Evolutionary conservation across 2,113 vertebrate genomes (phyloP), one percentile per base, ranked within the genome.

Genomic region (Bufo gargarizans): DNA sequence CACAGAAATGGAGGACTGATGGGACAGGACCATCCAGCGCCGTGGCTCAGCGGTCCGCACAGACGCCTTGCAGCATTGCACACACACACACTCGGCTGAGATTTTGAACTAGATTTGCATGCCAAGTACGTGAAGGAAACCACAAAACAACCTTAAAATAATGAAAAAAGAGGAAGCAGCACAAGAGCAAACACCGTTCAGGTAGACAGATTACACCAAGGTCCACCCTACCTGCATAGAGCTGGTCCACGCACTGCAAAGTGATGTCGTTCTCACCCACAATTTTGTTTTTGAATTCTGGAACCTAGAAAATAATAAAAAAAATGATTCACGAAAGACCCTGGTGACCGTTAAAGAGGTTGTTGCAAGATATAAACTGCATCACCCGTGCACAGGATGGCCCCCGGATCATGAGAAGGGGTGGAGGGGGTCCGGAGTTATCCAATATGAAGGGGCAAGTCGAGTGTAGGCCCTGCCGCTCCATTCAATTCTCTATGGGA

Each of bases 201-300:
- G 47, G 19, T 19, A n/a, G 22, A 22, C 49, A 4, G 13, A 72
- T 12, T 11, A 2, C 16, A 47, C 33, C 2, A 6, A 3, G n/a
- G 43, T 14, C 10, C 2, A 0, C 33, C 7, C 85, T 93, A 97
- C 97, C 96, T 94, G 96, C 96, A 91, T 95, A 97, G 89, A 97
- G 95, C 86, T 96, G 95, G 91, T 97, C 97, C 86, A 97, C 94
- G 63, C 96, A 97, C 84, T 95, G 96, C n/a, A 97, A 93, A 20
- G 96, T 96, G 90, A 97, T 95, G 86, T 97, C 96, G 90, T 97
- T 97, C 94, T 96, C 96, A 91, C 95, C 96, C 89, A 97, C 91
- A 10, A 97, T 93, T 88, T 97, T 97, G 92, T 97, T 97, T 92
- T 94, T 96, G 92, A 97, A 96, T 7, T 95, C 95, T 53, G 91